Evolutionary conservation across 2,888 invertebrate genomes (phyloP).

Genomic region (Drosophila limbata): DNA sequence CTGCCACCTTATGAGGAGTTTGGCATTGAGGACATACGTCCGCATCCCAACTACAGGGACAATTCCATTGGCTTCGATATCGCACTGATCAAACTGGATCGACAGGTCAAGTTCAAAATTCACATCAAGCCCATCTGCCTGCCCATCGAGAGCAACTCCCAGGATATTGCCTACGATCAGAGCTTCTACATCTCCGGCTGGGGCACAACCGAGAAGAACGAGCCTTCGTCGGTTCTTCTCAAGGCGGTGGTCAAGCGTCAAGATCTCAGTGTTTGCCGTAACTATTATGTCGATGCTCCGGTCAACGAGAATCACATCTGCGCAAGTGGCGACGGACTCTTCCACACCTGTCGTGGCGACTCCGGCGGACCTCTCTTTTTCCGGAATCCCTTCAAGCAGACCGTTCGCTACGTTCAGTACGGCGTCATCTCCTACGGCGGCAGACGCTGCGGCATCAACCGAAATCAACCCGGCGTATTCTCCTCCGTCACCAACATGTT

Average conservation of each 20-base stretch:
- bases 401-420: conserved; percentile 75
- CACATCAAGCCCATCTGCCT: conserved; percentile 82
- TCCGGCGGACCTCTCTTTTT: conserved; percentile 80
- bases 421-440: conserved; percentile 89
- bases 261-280: conserved; percentile 60
- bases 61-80: conserved; percentile 86
- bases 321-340: conserved; percentile 72
- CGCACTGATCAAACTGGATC: conserved; percentile 86
- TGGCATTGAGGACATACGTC: conserved; percentile 80
- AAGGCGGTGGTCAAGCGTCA: conserved; percentile 66
- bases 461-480: conserved; percentile 87
- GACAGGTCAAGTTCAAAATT: conserved; percentile 54
- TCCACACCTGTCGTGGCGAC: conserved; percentile 77
- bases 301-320: conserved; percentile 74
- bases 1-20: conserved; percentile 84
- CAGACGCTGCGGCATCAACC: conserved; percentile 86
- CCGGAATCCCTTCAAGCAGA: conserved; percentile 52
- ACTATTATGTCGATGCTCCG: conserved; percentile 53
- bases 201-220: conserved; percentile 75
- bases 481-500: conserved; percentile 86
- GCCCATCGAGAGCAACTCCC: conserved; percentile 67
- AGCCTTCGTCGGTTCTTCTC: conserved; percentile 58
- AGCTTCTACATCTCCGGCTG: conserved; percentile 78
- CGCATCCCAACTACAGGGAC: conserved; percentile 86
- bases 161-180: conserved; percentile 39